phyloP scores from a whole-genome alignment of 2,888 invertebrate genomes.

The Metalampra italica region DNA sequence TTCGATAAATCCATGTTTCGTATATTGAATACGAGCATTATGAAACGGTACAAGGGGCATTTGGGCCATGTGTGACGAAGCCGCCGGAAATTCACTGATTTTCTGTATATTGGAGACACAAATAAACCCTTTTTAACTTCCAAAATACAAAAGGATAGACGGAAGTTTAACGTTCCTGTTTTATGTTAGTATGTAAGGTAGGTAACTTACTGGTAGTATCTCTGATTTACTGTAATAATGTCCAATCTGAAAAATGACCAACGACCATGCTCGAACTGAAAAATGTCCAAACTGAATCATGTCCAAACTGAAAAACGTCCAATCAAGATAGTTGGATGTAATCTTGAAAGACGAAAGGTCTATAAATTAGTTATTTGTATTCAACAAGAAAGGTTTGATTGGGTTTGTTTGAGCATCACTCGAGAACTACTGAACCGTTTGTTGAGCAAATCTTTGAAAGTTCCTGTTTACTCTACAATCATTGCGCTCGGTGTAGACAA shows the following conservation, averaged over 20 bases:
- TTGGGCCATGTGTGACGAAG: neutral
- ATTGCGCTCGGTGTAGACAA: neutral
- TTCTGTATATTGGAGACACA: neutral
- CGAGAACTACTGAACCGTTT: neutral
- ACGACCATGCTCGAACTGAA: no score
- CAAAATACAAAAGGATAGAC: neutral
- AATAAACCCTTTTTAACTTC: neutral
- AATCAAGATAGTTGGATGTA: no score
- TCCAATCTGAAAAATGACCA: no score
- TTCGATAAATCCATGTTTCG: slow-evolving; percentile 13
- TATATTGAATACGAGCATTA: slow-evolving; percentile 18
- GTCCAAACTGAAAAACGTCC: no score
- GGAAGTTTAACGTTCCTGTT: neutral
- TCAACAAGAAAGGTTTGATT: no score
- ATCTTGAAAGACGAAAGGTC: no score
- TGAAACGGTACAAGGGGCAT: no score
- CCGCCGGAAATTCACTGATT: neutral
- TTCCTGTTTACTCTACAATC: neutral
- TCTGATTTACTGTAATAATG: no score
- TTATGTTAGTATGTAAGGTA: neutral
- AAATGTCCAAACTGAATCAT: no score
- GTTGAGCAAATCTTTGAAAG: neutral
- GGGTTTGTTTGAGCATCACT: no score
- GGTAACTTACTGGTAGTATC: neutral
- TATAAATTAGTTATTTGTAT: no score